Evolutionary conservation across 2,888 invertebrate species (phyloP).

Genomic region (Cephus spinipes): DNA sequence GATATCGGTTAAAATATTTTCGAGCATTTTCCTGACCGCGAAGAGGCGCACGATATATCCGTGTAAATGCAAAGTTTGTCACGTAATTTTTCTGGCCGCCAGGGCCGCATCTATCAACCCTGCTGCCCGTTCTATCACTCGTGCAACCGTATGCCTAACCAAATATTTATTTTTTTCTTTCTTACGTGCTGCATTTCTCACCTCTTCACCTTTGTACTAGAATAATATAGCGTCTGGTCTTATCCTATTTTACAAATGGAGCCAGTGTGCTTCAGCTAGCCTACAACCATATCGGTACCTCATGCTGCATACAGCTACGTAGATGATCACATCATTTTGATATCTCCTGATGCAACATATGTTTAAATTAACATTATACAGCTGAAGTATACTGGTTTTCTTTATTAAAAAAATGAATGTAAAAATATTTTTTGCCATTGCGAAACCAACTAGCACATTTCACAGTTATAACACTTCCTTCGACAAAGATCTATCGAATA

Average conservation of each 20-base stretch:
- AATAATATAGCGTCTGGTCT: neutral
- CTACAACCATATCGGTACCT: neutral
- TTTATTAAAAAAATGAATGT: neutral
- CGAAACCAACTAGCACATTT: neutral
- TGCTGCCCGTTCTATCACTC: slow-evolving; percentile 21
- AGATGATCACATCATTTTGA: neutral
- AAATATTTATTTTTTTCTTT: slow-evolving; percentile 10
- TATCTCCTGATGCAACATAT: neutral
- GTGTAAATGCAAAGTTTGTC: slow-evolving; percentile 60
- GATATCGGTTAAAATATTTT: slow-evolving; percentile 56
- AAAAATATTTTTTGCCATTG: neutral
- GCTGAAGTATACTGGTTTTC: neutral
- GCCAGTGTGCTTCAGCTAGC: neutral
- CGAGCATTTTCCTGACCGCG: slow-evolving; percentile 41
- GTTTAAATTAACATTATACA: neutral
- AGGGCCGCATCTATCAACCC: slow-evolving; percentile 58
- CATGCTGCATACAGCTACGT: neutral
- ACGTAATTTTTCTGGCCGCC: slow-evolving; percentile 60
- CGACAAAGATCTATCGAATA: neutral
- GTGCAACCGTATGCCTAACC: slow-evolving; percentile 20
- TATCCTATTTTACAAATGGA: neutral
- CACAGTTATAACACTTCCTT: neutral
- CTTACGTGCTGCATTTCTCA: neutral
- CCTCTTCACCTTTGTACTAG: neutral
- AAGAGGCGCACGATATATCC: slow-evolving; percentile 54